Conservation (phyloP, 2,797 vertebrate species). For the Gymnoscopelus microlampas region DNA sequence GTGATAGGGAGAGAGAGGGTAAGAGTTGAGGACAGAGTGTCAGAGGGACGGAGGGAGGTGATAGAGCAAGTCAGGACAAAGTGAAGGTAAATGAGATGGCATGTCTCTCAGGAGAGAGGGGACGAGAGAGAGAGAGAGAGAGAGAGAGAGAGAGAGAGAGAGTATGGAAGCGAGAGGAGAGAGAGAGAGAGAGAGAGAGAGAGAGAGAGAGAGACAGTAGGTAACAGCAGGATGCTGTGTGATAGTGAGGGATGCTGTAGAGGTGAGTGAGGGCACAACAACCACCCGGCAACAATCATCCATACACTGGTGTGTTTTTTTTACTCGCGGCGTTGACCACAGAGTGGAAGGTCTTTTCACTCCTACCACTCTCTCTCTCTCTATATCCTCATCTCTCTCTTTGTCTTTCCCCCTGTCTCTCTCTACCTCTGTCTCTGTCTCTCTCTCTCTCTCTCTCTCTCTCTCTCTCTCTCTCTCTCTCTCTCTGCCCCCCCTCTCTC, state of each 20-base stretch:
- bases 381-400: too few relatives aligned
- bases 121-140: constrained; percentile 50
- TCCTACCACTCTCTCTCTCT: too few relatives aligned
- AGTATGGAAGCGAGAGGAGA: too few relatives aligned
- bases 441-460: too few relatives aligned
- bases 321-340: constrained; percentile 34
- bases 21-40: constrained; percentile 1
- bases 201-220: background rate
- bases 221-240: background rate
- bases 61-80: constrained; percentile 37
- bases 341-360: constrained; percentile 37
- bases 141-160: constrained; percentile 53
- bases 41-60: constrained; percentile 33
- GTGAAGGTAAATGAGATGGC: constrained; percentile 63
- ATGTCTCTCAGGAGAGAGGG: constrained; percentile 63
- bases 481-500: too few relatives aligned
- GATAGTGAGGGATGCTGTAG: too few relatives aligned
- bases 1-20: constrained; percentile 35
- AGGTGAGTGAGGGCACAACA: too few relatives aligned
- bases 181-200: constrained; percentile 23
- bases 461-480: constrained; percentile 29
- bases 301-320: too few relatives aligned
- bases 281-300: too few relatives aligned
- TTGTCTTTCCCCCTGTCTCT: too few relatives aligned
- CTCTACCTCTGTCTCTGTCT: too few relatives aligned